phyloP scores from a whole-genome alignment of 2,797 vertebrate genomes.

The Bucorvus abyssinicus region DNA sequence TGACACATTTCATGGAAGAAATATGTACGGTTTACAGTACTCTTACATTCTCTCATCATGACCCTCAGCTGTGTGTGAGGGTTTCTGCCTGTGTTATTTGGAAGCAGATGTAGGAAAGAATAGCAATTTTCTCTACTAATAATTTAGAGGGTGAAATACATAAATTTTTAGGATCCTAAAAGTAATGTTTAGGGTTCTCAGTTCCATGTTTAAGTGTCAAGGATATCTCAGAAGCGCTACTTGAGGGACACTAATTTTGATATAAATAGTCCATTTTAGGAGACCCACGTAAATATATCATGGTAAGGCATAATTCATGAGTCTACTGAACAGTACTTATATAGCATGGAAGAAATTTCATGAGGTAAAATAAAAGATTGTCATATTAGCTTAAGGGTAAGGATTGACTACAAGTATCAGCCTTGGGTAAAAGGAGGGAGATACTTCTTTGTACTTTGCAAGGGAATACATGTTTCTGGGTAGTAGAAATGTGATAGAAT shows the following conservation, averaged over 20 bases:
- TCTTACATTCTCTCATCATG: not conserved
- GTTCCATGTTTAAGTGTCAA: not conserved
- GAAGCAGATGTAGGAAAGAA: not conserved
- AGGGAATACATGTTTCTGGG: not conserved
- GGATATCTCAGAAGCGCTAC: not conserved
- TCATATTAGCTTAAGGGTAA: not conserved
- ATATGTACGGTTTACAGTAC: not conserved
- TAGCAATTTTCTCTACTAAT: not conserved
- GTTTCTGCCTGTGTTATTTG: not conserved
- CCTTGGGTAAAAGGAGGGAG: not conserved
- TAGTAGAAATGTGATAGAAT: not conserved
- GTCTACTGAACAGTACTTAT: not conserved
- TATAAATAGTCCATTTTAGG: not conserved
- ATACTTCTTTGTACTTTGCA: not conserved
- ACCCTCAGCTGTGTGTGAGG: not conserved
- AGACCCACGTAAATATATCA: not conserved
- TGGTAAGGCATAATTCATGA: not conserved
- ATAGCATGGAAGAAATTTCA: not conserved
- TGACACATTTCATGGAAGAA: not conserved
- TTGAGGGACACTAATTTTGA: not conserved
- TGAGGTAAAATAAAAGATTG: not conserved
- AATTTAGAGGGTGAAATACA: not conserved
- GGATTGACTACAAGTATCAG: not conserved
- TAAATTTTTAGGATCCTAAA: not conserved
- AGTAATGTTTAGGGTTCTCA: not conserved